Evolutionary conservation across 1,140 invertebrate species (phyloP).

Genomic region (Oryzaephilus surinamensis): DNA sequence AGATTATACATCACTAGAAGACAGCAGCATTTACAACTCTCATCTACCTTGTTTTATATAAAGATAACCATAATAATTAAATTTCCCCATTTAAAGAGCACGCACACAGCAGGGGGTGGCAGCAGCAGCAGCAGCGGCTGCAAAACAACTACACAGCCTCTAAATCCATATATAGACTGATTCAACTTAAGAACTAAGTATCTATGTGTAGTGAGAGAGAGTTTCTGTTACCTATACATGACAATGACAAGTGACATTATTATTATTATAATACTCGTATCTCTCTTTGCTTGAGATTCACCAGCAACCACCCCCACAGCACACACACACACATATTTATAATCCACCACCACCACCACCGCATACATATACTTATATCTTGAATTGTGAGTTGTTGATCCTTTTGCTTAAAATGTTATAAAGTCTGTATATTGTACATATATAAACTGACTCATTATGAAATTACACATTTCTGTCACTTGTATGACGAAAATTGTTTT

Average conservation of each 20-base stretch:
- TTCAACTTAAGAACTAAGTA: conserved; percentile 4
- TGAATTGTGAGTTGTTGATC: conserved; percentile 23
- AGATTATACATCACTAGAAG: conserved; percentile 32
- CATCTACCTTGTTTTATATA: conserved; percentile 33
- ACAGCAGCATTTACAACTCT: conserved; percentile 16
- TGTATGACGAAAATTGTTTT: conserved; percentile 13
- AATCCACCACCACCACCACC: conserved; percentile 12
- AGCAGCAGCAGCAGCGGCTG: too few relatives aligned
- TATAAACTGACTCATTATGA: conserved; percentile 21
- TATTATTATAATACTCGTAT: conserved; percentile 7
- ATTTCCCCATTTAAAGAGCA: conserved; percentile 24
- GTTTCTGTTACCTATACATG: conserved; percentile 26
- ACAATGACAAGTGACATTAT: conserved; percentile 23
- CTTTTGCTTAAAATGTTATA: conserved; percentile 20
- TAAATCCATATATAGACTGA: too few relatives aligned
- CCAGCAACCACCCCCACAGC: conserved; percentile 3
- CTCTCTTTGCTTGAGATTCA: background rate
- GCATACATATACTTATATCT: too few relatives aligned
- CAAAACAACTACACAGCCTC: conserved; percentile 7
- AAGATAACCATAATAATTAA: conserved; percentile 37
- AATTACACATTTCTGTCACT: conserved; percentile 29
- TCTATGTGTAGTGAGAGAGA: too few relatives aligned
- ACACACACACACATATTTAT: conserved; percentile 2
- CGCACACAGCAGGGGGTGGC: conserved; percentile 1
- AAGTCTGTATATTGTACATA: too few relatives aligned